Evolutionary conservation across 2,113 vertebrate species (phyloP), one percentile per base, ranked within the genome.

Genomic region (Pogona vitticeps): DNA sequence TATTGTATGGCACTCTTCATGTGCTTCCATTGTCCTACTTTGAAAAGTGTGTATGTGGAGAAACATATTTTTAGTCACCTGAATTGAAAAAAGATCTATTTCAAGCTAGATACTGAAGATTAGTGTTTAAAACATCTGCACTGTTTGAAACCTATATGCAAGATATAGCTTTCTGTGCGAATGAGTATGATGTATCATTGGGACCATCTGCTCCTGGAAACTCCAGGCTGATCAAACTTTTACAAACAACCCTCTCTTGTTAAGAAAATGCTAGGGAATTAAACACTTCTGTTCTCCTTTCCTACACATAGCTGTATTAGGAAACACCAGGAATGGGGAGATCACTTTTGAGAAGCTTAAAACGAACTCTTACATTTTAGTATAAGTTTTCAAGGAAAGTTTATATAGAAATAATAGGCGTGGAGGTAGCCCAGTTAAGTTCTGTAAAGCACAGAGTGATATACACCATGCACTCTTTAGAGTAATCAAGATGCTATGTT

Each of bases 221-320:
- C 21, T 38, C 2, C 40, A 83, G 65, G 68, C 85, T 46, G 80
- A 63, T 77, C 2, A 2, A 17, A 82, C 82, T n/a, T 0, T 23
- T 1, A 17, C 18, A 0, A 10, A 18, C 0, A 72, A 26, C 3
- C 76, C 56, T 15, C 59, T 76, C 65, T 59, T 1, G 36, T 17
- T 13, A 33, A 91, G 21, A 56, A 76, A 56, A 31, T 26, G 14
- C 33, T 0, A 21, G 78, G 0, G 33, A 33, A 84, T 78, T 0
- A 0, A 3, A 0, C 14, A 76, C 1, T 36, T 83, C 9, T 67
- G 5, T 72, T 8, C 12, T 85, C 0, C 1, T 36, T 2, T 33
- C 6, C 84, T 33, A 1, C 2, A 20, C 63, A 15, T 61, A 68
- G 40, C 1, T 17, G 0, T 0, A 8, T 82, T 0, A 61, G 0